These are phyloP conservation scores for Oncorhynchus nerka DNA, from an alignment of 2,113 vertebrate genomes.

Conservation along the genomic window DNA sequence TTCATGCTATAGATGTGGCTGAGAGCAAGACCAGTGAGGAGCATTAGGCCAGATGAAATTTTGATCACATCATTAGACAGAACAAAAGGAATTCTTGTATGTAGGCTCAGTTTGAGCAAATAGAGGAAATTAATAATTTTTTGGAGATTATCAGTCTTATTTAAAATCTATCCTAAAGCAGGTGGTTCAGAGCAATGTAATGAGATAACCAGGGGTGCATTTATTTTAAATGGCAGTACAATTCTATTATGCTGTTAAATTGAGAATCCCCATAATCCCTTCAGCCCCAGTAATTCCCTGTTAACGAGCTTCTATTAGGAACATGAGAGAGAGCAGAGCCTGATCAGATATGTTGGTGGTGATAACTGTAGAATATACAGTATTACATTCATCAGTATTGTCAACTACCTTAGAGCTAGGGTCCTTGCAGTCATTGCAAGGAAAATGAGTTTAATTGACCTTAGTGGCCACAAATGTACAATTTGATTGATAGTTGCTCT, in stretches of 20 bases:
- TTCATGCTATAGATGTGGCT: neutral
- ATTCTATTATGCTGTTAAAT: conserved; percentile 11
- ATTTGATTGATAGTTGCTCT: conserved; percentile 10
- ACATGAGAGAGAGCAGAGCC: conserved; percentile 7
- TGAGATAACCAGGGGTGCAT: neutral
- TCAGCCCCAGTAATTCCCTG: neutral
- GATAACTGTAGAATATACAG: conserved; percentile 43
- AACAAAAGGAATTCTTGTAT: too few relatives aligned
- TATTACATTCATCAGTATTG: conserved; percentile 19
- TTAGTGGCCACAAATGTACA: conserved; percentile 4
- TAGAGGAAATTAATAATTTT: conserved; percentile 8
- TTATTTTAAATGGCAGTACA: neutral
- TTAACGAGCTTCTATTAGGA: neutral
- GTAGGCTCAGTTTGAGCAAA: conserved; percentile 17
- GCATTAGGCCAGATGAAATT: neutral
- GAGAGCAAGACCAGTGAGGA: neutral
- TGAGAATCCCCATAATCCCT: neutral
- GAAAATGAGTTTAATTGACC: conserved; percentile 23
- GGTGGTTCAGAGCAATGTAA: neutral
- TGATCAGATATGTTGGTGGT: conserved; percentile 15
- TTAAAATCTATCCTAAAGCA: neutral
- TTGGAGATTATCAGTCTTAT: conserved; percentile 27
- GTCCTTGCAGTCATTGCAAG: conserved; percentile 13
- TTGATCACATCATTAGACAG: neutral
- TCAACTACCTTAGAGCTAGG: conserved; percentile 15